Conservation (phyloP, 2,888 invertebrate species). For the Orchestes rusci region DNA sequence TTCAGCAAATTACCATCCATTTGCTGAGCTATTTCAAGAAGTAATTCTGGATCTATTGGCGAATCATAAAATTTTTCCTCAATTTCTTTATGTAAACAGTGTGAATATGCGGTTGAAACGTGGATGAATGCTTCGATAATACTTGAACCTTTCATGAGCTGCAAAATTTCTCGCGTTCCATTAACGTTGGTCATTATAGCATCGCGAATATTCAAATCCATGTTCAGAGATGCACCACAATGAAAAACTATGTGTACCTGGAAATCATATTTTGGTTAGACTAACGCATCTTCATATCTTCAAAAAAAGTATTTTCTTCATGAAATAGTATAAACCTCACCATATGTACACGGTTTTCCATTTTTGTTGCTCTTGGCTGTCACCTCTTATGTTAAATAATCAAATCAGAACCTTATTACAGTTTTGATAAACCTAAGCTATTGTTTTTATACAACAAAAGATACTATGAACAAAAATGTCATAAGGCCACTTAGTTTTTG, state of each 20-base stretch:
- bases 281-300: no score
- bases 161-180: slow-evolving; percentile 31
- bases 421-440: no score
- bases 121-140: slow-evolving; percentile 35
- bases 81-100: slow-evolving; percentile 36
- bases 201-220: slow-evolving; percentile 30
- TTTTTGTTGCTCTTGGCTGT: no score
- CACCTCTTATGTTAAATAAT: no score
- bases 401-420: no score
- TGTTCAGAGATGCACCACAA: slow-evolving; percentile 33
- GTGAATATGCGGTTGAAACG: slow-evolving; percentile 41
- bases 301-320: no score
- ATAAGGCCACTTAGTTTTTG: no score
- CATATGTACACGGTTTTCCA: no score
- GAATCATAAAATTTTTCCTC: slow-evolving; percentile 44
- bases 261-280: no score
- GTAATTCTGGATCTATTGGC: slow-evolving; percentile 40
- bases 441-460: no score
- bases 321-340: no score
- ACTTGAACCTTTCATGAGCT: slow-evolving; percentile 23
- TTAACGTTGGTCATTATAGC: slow-evolving; percentile 32
- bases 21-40: slow-evolving; percentile 37
- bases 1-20: slow-evolving; percentile 26
- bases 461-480: no score
- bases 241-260: slow-evolving; percentile 34